A percentile compares a stretch with the other conserved stretches of the same genome.
These are phyloP conservation scores for Drosophila ezoana DNA, from an alignment of 2,888 invertebrate species.

Conservation along the genomic window DNA sequence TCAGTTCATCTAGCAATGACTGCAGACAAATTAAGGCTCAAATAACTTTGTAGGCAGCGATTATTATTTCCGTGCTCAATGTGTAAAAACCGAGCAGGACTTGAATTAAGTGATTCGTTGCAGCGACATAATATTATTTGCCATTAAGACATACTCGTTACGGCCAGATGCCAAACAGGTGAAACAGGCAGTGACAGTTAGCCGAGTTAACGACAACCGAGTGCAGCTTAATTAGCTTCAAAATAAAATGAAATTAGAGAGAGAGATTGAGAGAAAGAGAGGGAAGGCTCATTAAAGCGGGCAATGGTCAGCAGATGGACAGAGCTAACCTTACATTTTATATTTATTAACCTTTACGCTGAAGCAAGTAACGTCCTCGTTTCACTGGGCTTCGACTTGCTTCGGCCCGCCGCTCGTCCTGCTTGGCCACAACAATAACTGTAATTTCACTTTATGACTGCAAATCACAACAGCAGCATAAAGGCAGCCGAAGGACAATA, in stretches of 20 bases:
- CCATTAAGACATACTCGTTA: constrained; percentile 38
- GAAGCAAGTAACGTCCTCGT: constrained; percentile 7
- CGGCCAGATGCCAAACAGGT: constrained; percentile 38
- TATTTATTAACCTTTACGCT: constrained; percentile 76
- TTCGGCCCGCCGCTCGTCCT: constrained; percentile 13
- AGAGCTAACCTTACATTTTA: constrained; percentile 69
- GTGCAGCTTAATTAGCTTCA: constrained; percentile 78
- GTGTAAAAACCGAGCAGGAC: background rate
- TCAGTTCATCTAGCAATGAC: too few relatives aligned
- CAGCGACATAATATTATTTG: constrained; percentile 50
- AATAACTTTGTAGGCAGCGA: background rate
- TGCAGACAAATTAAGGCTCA: too few relatives aligned
- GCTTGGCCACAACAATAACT: constrained; percentile 70
- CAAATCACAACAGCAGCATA: constrained; percentile 79
- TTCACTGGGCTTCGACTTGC: constrained; percentile 12
- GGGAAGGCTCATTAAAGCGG: constrained; percentile 27
- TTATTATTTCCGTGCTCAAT: background rate
- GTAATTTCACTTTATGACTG: constrained; percentile 82
- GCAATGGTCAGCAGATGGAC: constrained; percentile 42
- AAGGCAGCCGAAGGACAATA: constrained; percentile 62
- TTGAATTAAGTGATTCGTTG: constrained; percentile 21
- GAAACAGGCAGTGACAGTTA: constrained; percentile 45
- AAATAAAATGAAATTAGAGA: constrained; percentile 72
- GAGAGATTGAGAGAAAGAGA: background rate
- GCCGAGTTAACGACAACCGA: constrained; percentile 58